Evolutionary conservation across 1,140 invertebrate species (phyloP).

Genomic region (Hesperophylax magnus): DNA sequence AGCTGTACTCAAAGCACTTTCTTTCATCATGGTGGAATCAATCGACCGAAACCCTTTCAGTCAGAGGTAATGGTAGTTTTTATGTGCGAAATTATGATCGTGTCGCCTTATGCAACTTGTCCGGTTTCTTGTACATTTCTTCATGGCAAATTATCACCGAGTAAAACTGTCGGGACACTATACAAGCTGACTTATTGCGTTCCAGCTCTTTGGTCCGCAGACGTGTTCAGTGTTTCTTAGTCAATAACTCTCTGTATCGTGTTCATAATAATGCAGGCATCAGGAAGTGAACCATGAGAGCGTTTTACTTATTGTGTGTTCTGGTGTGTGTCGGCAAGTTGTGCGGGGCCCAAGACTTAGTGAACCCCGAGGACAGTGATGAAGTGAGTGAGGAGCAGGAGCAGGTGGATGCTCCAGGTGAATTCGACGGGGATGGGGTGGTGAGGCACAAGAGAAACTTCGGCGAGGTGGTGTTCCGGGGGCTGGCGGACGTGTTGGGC

Average conservation of each 20-base stretch:
- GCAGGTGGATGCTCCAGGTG: slow-evolving; percentile 11
- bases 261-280: slow-evolving; percentile 40
- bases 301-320: slow-evolving; percentile 39
- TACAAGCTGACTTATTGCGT: slow-evolving; percentile 47
- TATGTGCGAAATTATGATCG: slow-evolving; percentile 51
- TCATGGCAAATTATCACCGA: slow-evolving; percentile 53
- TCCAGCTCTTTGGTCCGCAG: slow-evolving; percentile 38
- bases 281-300: slow-evolving; percentile 50
- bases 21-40: slow-evolving; percentile 44
- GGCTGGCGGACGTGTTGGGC: slow-evolving; percentile 67
- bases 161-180: slow-evolving; percentile 52
- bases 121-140: slow-evolving; percentile 56
- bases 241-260: slow-evolving; percentile 5
- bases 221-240: slow-evolving; percentile 39
- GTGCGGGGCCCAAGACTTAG: background rate
- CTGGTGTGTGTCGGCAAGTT: slow-evolving; percentile 34
- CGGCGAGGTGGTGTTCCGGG: slow-evolving; percentile 68
- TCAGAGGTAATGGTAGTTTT: slow-evolving; percentile 50
- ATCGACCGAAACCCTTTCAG: slow-evolving; percentile 55
- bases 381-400: background rate
- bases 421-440: slow-evolving; percentile 59
- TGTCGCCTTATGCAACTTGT: slow-evolving; percentile 54
- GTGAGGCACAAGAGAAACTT: slow-evolving; percentile 68
- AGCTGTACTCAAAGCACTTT: slow-evolving; percentile 30
- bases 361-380: background rate